Evolutionary conservation across 2,888 invertebrate genomes (phyloP).

Genomic region (Prosapia bicincta): DNA sequence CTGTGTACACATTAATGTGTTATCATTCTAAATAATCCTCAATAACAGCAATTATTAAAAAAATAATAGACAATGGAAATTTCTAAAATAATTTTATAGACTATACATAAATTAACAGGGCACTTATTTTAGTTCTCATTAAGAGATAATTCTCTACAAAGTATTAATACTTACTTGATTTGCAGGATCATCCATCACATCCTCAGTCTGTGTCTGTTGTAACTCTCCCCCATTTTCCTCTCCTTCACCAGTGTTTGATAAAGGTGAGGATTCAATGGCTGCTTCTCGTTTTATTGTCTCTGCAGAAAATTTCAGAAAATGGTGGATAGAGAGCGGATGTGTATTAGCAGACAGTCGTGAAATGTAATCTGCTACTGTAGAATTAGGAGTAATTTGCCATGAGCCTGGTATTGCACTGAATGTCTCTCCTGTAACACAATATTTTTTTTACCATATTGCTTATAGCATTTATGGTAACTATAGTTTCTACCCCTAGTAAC

Average conservation of each 20-base stretch:
- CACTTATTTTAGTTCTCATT: too few species aligned
- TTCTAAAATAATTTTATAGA: too few species aligned
- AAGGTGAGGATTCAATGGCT: constrained; percentile 48
- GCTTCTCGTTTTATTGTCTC: constrained; percentile 54
- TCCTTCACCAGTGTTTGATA: constrained; percentile 35
- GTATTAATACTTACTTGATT: constrained; percentile 8
- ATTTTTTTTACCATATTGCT: too few species aligned
- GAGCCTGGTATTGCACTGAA: constrained; percentile 15
- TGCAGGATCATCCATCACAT: constrained; percentile 40
- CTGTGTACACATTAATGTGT: too few species aligned
- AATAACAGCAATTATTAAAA: too few species aligned
- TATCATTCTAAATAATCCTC: too few species aligned
- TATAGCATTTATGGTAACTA: too few species aligned
- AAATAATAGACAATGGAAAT: too few species aligned
- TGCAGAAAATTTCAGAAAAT: constrained; percentile 61
- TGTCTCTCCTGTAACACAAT: constrained; percentile 5
- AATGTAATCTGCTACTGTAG: constrained; percentile 52
- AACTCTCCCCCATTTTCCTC: constrained; percentile 13
- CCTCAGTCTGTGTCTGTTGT: constrained; percentile 26
- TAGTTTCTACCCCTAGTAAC: too few species aligned
- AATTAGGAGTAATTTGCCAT: constrained; percentile 51
- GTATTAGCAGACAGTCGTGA: constrained; percentile 52
- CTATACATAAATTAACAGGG: too few species aligned
- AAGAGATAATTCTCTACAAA: too few species aligned
- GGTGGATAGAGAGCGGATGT: constrained; percentile 57